These are phyloP conservation scores for Eilema depressum DNA, from an alignment of 2,888 invertebrate genomes.

Conservation along the genomic window DNA sequence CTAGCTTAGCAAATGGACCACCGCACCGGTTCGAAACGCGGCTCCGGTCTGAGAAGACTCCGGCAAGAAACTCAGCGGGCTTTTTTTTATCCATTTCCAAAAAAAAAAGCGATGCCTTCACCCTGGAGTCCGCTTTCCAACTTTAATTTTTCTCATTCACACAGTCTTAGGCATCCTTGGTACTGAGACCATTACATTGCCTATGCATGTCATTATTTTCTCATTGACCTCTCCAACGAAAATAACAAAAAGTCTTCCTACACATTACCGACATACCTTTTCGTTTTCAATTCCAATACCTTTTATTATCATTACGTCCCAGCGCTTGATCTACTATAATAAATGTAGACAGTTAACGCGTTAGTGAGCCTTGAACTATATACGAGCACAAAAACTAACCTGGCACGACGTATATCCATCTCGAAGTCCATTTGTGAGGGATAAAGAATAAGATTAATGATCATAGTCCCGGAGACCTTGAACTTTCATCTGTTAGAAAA, in stretches of 20 bases:
- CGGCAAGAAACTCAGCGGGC: too few relatives aligned
- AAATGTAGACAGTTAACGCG: not conserved
- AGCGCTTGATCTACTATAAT: not conserved
- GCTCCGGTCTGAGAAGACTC: too few relatives aligned
- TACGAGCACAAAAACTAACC: slow-evolving; percentile 18
- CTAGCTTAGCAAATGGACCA: too few relatives aligned
- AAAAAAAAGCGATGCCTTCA: too few relatives aligned
- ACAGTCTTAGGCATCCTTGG: too few relatives aligned
- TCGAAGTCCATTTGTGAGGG: slow-evolving; percentile 29
- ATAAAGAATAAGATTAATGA: slow-evolving; percentile 39
- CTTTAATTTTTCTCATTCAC: too few relatives aligned
- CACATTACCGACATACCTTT: not conserved
- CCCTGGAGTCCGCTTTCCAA: too few relatives aligned
- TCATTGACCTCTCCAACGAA: not conserved
- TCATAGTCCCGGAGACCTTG: slow-evolving; percentile 31
- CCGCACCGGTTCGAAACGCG: too few relatives aligned
- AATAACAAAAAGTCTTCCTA: not conserved
- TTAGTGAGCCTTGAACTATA: slow-evolving; percentile 4
- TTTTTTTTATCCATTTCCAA: too few relatives aligned
- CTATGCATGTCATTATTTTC: too few relatives aligned
- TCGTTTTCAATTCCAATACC: not conserved
- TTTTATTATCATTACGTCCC: not conserved
- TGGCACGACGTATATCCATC: slow-evolving; percentile 16
- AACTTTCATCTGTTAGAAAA: slow-evolving; percentile 16
- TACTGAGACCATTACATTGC: too few relatives aligned